Conservation (phyloP, 37 sponge, comb jelly and placozoan species). For the Aplysina aerophoba region DNA sequence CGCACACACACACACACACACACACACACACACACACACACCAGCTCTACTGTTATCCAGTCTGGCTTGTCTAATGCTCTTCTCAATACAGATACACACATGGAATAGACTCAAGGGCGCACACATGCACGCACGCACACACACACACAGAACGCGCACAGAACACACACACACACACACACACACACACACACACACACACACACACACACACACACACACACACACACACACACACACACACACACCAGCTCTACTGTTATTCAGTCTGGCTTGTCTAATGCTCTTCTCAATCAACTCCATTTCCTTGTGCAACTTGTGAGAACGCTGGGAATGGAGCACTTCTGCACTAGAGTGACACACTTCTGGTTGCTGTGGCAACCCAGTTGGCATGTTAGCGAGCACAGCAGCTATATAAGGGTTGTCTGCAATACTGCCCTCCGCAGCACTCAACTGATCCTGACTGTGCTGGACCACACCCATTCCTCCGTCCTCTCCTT, state of each 20-base stretch:
- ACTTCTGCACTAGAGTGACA: too few species aligned
- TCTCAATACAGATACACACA: neutral
- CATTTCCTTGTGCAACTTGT: slow-evolving; percentile 18
- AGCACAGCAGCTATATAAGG: slow-evolving; percentile 26
- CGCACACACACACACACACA: too few species aligned
- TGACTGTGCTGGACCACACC: too few species aligned
- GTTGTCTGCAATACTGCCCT: neutral
- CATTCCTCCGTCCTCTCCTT: neutral
- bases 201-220: neutral
- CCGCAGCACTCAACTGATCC: neutral
- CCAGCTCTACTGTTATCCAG: too few species aligned
- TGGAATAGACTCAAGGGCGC: neutral
- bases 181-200: neutral
- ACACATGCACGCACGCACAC: neutral
- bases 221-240: neutral
- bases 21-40: too few species aligned
- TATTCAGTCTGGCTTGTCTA: neutral
- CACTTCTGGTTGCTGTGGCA: neutral
- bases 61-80: too few species aligned
- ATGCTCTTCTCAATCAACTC: slow-evolving; percentile 29
- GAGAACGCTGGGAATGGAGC: neutral
- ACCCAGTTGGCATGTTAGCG: slow-evolving; percentile 24
- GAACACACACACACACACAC: too few species aligned
- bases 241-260: neutral
- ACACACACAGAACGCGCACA: too few species aligned